Evolutionary conservation across 2,888 invertebrate species (phyloP), one percentile per base, ranked within the genome.

Genomic region (Cheilosia pagana): DNA sequence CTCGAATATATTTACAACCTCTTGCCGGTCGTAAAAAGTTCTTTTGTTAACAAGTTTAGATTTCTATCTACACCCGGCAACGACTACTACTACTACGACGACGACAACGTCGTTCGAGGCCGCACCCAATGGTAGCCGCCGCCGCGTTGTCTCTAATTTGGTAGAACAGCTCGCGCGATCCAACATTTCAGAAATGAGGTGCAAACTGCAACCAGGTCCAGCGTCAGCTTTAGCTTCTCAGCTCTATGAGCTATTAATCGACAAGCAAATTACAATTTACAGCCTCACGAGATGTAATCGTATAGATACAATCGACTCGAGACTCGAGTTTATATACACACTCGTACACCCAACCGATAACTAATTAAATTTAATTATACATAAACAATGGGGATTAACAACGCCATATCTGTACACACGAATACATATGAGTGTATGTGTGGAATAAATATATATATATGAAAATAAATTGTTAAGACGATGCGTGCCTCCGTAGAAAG

Each of bases 341-440:
- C 8, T 31, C 57, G 16, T 31, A 62, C 57, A 68, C 8, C 57
- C 19, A 79, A 52, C 55, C 71, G 75, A 76, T 81, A 72, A 77
- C 59, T 77, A 82, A 72, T 85, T 85, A 81, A 81, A 85, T 81
- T 85, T 76, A 81, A 85, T 85, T 85, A 81, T 71, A 81, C 81
- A 85, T 71, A 76, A 85, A 81, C 76, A 85, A 67, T 81, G 81
- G 48, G 65, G 57, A 79, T 81, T 68, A 85, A 79, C 59, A 59
- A 65, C 63, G 28, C 31, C 10, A 28, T 50, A 28, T 50, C 31
- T 21, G 14, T 52, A 65, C 43, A 65, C 35, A 52, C 21, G 35
- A 35, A 35, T 12, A 35, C 35, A 12, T 10, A 31, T 31, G 10
- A 10, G 55, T 52, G 25, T 62, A 6, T 52, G 23, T 45, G 74